Percentiles rank a stretch among this genome's conserved stretches.
These are phyloP conservation scores for Phylloscopus trochilus DNA, from an alignment of 2,113 vertebrate genomes.

Conservation along the genomic window DNA sequence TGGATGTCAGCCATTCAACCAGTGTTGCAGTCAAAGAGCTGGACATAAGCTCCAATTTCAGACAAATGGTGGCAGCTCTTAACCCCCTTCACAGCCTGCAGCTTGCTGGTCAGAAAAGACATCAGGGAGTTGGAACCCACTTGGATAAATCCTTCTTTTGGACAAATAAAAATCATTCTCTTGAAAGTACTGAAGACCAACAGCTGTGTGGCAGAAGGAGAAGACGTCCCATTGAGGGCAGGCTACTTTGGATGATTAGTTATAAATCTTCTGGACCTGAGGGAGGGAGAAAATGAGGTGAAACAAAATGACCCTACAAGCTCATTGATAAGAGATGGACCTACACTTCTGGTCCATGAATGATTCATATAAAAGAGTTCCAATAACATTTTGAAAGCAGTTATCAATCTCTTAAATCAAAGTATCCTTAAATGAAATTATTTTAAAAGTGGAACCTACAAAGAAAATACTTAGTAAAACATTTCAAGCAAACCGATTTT, in stretches of 20 bases:
- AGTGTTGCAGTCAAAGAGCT: neutral
- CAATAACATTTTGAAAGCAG: neutral
- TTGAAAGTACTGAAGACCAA: neutral
- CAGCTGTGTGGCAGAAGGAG: neutral
- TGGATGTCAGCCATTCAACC: neutral
- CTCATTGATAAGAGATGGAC: neutral
- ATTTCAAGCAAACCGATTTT: neutral
- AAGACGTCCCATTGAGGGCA: neutral
- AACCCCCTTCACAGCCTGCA: neutral
- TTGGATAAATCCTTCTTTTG: neutral
- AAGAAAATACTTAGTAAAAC: neutral
- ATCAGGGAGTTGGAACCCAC: fast-evolving
- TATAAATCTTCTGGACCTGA: neutral
- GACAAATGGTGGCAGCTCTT: neutral
- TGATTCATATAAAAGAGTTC: neutral
- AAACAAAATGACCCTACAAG: neutral
- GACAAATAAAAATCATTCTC: neutral
- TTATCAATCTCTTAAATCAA: neutral
- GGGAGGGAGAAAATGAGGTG: neutral
- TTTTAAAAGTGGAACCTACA: neutral
- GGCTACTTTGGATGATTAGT: fast-evolving
- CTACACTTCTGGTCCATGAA: neutral
- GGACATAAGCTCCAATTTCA: neutral
- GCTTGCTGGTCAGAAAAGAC: neutral
- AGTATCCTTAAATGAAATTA: neutral